These are phyloP conservation scores for Indicator indicator DNA, from an alignment of 2,113 vertebrate genomes.

Conservation along the genomic window DNA sequence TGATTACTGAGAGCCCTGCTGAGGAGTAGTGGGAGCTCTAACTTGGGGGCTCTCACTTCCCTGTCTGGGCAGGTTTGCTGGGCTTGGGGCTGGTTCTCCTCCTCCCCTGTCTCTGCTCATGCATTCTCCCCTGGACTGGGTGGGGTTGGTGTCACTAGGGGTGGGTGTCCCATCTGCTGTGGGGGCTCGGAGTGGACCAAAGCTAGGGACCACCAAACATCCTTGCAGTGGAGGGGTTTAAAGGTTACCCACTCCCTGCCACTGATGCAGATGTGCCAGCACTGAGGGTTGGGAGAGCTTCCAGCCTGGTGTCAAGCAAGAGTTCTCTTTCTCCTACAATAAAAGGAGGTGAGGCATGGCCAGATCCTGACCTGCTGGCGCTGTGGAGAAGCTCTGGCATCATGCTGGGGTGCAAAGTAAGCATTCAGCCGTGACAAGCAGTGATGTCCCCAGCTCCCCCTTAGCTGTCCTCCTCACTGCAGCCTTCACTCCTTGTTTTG, in stretches of 20 bases:
- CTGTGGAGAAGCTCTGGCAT: background rate
- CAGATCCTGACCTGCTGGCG: background rate
- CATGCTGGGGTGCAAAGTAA: background rate
- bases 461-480: background rate
- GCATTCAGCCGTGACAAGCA: background rate
- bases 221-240: no score
- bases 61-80: constrained; percentile 31
- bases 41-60: constrained; percentile 61
- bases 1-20: constrained; percentile 24
- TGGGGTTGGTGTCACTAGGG: background rate
- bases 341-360: background rate
- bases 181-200: fast-evolving
- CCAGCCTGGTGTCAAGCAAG: background rate
- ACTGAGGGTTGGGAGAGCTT: background rate
- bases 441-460: background rate
- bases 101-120: background rate
- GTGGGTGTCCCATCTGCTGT: background rate
- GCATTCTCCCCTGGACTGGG: background rate
- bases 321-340: background rate
- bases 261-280: fast-evolving
- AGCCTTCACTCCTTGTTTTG: background rate
- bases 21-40: background rate
- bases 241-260: background rate
- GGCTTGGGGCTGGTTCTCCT: background rate
- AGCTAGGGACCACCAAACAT: background rate